Evolutionary conservation across 2,113 vertebrate species (phyloP).

Genomic region (Poicephalus gulielmi): DNA sequence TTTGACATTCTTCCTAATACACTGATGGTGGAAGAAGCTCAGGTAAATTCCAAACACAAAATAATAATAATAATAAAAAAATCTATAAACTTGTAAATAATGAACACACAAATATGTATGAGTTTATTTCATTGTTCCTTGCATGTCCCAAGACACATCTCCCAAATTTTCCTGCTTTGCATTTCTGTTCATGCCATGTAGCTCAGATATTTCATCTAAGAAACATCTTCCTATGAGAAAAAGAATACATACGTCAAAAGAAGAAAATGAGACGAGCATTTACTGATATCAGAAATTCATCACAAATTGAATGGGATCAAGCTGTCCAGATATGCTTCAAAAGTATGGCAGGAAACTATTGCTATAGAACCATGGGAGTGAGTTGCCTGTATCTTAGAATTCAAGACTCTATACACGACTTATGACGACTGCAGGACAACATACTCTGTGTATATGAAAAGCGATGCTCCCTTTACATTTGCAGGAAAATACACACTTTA

Average conservation of each 20-base stretch:
- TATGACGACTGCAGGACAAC: not conserved
- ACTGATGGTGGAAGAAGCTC: not conserved
- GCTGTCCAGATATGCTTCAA: not conserved
- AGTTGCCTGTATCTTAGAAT: not conserved
- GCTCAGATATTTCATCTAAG: not conserved
- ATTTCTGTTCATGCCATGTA: not conserved
- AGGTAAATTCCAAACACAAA: not conserved
- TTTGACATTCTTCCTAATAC: not conserved
- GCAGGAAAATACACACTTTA: not conserved
- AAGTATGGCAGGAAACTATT: not conserved
- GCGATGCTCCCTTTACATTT: not conserved
- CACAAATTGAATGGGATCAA: not conserved
- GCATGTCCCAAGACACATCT: not conserved
- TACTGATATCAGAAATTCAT: not conserved
- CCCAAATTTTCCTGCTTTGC: not conserved
- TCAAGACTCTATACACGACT: not conserved
- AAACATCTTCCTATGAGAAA: not conserved
- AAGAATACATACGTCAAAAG: not conserved
- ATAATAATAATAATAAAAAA: not conserved
- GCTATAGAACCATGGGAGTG: not conserved
- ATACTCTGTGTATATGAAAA: not conserved
- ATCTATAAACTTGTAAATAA: not conserved
- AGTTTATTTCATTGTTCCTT: not conserved
- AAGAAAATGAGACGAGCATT: not conserved
- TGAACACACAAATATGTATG: not conserved